Conservation (phyloP, 2,797 vertebrate species). For the Cryptoprocta ferox region DNA sequence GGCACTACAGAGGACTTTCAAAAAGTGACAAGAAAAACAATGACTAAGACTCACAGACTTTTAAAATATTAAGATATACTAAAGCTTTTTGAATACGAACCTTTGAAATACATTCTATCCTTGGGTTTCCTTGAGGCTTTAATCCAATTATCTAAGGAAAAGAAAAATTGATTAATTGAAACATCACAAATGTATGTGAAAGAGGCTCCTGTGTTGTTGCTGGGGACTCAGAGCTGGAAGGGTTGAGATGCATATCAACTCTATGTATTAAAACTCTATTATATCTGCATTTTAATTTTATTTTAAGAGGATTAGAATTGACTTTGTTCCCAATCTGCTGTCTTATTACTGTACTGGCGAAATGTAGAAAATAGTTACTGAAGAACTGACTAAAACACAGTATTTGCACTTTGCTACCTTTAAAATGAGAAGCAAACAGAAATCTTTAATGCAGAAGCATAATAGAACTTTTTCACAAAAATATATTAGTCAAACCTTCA, state of each 20-base stretch:
- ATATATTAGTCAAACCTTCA: neutral
- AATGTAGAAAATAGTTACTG: conserved; percentile 28
- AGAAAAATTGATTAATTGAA: conserved; percentile 61
- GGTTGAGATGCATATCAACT: neutral
- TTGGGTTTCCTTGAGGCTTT: conserved; percentile 91
- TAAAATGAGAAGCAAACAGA: neutral
- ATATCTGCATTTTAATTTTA: neutral
- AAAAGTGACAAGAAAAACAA: neutral
- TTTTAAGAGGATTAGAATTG: neutral
- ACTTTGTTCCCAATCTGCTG: neutral
- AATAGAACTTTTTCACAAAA: neutral
- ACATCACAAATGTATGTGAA: neutral
- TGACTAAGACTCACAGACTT: neutral
- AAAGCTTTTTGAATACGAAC: conserved; percentile 85
- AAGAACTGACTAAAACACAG: neutral
- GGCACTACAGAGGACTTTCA: neutral
- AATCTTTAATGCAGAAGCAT: neutral
- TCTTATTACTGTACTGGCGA: neutral
- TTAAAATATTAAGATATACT: neutral
- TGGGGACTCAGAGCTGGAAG: neutral
- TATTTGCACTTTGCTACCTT: neutral
- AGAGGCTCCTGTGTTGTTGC: neutral
- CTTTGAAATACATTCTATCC: conserved; percentile 91
- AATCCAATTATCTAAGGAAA: conserved; percentile 93
- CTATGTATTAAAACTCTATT: neutral